phyloP scores from a whole-genome alignment of 2,113 vertebrate species.

The Ginglymostoma cirratum region DNA sequence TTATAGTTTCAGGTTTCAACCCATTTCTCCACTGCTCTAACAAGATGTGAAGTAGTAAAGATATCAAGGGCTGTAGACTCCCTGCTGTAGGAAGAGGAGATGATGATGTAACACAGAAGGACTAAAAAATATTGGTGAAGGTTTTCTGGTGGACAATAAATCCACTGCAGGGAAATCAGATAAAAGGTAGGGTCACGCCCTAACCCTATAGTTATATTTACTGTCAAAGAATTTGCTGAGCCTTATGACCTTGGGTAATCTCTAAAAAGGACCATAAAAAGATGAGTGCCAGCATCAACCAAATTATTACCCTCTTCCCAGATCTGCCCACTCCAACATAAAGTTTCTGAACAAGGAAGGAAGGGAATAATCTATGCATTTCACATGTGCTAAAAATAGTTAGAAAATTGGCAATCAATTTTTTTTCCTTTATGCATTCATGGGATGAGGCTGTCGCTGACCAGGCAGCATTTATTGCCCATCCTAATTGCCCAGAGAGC shows the following conservation, averaged over 20 bases:
- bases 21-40: not conserved
- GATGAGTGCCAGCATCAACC: not conserved
- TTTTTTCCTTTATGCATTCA: too few relatives aligned
- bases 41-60: not conserved
- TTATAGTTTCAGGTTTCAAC: not conserved
- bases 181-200: not conserved
- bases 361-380: not conserved
- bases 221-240: not conserved
- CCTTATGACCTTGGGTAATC: not conserved
- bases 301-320: not conserved
- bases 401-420: too few relatives aligned
- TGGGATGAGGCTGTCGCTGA: too few relatives aligned
- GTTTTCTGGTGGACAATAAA: not conserved
- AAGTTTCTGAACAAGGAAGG: not conserved
- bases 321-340: not conserved
- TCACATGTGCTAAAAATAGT: not conserved
- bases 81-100: not conserved
- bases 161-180: not conserved
- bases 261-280: not conserved
- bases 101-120: not conserved
- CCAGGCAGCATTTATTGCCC: too few relatives aligned
- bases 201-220: not conserved
- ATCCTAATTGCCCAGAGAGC: too few relatives aligned
- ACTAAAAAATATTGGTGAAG: not conserved
- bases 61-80: not conserved